Base-by-base conservation (phyloP, 2,888 invertebrate species). In the Entomobrya multifasciata region DNA sequence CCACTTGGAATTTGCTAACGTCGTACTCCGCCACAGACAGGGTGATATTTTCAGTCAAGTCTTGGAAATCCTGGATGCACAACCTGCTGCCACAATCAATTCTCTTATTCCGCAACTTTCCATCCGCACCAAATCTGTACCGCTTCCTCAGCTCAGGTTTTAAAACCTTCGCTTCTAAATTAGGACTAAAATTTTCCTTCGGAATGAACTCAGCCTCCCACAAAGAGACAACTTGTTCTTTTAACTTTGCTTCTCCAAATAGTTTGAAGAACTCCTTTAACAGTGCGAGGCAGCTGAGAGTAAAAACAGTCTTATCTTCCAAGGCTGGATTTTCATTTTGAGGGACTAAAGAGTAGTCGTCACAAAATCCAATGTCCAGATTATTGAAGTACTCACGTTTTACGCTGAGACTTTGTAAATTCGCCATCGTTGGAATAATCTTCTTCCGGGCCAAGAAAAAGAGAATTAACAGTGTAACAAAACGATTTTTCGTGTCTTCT, bases 151-250 rank as follows among this genome's bases (percentile, higher is more conserved):
- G 65, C 47, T 88, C 88, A 22, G 76, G 41, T 13, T 81, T 55
- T 11, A 87, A 49, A 6, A 79, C n/a, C 47, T 79, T 84, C 0
- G 36, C 65, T 49, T 78, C 85, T 2, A 84, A 17, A 22, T 78
- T 17, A 15, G 41, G 49, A 49, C 60, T 81, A 30, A 87, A 87
- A 30, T 74, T 55, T 44, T 62, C 74, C 20, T 85, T 80, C 1
- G 87, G 87, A 41, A 87, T 80, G 22, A 87, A 85, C 27, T 85
- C 72, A 5, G 80, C 87, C 15, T 85, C 79, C 78, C 76, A 76
- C 20, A 81, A 52, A 15, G 80, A 85, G 4, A 87, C 70, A 17
- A 85, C 87, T 17, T 81, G 49, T 8, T 52, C 20, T 52, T 85
- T 62, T 3, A 85, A 49, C 20, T 85, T 76, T 11, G 67, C 79